Percentiles rank a stretch among this genome's conserved stretches.
These are phyloP conservation scores for Spongilla lacustris DNA, from an alignment of 37 sponge, comb jelly and placozoan species.

Conservation along the genomic window DNA sequence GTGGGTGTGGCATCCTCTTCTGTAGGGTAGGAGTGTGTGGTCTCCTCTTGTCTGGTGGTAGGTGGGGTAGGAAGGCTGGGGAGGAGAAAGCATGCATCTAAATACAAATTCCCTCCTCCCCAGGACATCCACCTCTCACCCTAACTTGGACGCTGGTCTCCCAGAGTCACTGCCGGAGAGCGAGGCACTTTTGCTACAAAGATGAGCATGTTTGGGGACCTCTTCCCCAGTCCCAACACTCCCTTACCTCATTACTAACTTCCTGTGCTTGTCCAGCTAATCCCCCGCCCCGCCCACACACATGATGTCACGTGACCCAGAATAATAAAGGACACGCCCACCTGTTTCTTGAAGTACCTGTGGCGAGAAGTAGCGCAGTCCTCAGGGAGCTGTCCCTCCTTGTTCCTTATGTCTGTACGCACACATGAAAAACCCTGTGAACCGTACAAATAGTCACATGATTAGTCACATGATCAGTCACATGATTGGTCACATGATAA, in stretches of 20 bases:
- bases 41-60: not conserved
- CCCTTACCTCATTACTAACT: not conserved
- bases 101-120: not conserved
- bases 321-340: not conserved
- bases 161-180: too few relatives aligned
- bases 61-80: not conserved
- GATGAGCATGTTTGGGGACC: not conserved
- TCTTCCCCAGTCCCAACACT: not conserved
- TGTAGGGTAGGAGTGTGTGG: not conserved
- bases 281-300: too few relatives aligned
- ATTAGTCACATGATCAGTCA: too few relatives aligned
- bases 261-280: not conserved
- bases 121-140: not conserved
- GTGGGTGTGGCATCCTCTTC: not conserved
- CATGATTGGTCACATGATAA: not conserved
- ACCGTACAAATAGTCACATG: not conserved
- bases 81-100: not conserved
- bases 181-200: not conserved
- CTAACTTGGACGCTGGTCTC: not conserved
- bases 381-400: constrained; percentile 26
- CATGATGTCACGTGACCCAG: not conserved
- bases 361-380: not conserved
- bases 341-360: not conserved
- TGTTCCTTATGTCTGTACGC: constrained; percentile 3
- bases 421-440: constrained; percentile 38